A percentile compares a stretch with the other conserved stretches of the same genome.
These are phyloP conservation scores for Troides aeacus DNA, from an alignment of 2,888 invertebrate species.

Conservation along the genomic window DNA sequence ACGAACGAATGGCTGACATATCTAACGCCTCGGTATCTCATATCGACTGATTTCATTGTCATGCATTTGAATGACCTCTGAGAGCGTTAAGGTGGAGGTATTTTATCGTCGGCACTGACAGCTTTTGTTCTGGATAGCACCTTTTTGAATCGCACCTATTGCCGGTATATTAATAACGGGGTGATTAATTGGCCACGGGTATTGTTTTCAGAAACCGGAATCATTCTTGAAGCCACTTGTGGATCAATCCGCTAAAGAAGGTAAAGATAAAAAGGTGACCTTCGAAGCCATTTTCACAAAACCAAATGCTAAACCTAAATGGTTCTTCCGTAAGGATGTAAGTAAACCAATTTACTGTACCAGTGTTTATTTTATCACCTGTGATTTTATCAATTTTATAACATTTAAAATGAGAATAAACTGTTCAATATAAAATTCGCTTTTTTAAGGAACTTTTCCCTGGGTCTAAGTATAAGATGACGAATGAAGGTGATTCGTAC, in stretches of 20 bases:
- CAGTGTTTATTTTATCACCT: not conserved
- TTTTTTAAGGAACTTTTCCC: slow-evolving; percentile 91
- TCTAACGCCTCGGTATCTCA: slow-evolving; percentile 71
- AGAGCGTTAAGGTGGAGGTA: slow-evolving; percentile 51
- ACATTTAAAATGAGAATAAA: not conserved
- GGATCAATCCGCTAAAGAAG: slow-evolving; percentile 96
- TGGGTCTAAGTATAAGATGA: slow-evolving; percentile 97
- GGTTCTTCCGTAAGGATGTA: slow-evolving; percentile 95
- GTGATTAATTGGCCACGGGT: slow-evolving; percentile 50
- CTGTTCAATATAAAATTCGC: slow-evolving; percentile 6
- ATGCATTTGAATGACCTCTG: slow-evolving; percentile 59
- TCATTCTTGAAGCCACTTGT: slow-evolving; percentile 96
- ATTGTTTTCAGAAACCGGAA: slow-evolving; percentile 90
- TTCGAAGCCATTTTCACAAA: slow-evolving; percentile 98
- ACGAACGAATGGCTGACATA: slow-evolving; percentile 65
- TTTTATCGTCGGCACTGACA: slow-evolving; percentile 64
- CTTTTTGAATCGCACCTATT: slow-evolving; percentile 60
- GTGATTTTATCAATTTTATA: not conserved
- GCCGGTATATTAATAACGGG: slow-evolving; percentile 32
- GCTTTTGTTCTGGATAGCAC: slow-evolving; percentile 71
- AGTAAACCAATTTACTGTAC: slow-evolving; percentile 67
- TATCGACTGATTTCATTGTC: slow-evolving; percentile 57
- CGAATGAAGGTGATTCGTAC: slow-evolving; percentile 94
- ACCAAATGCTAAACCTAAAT: slow-evolving; percentile 95
- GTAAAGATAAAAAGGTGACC: slow-evolving; percentile 96